Base-by-base conservation (phyloP, 2,113 vertebrate species). In the Alouatta palliata region DNA sequence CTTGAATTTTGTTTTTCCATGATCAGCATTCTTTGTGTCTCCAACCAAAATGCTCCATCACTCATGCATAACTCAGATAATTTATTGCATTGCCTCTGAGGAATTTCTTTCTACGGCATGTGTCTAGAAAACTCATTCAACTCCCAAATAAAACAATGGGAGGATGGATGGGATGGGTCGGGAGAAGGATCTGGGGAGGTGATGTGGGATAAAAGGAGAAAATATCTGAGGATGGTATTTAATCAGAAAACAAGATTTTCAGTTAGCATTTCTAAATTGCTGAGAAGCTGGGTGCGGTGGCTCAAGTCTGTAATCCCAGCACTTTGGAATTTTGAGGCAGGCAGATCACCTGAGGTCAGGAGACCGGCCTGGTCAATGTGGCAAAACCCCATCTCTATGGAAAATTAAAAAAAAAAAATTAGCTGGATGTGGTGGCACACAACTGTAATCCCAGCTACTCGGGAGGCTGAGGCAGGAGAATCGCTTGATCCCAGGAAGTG, bases 31-130 rank as follows among this genome's bases (percentile, higher is more conserved):
- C 96, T 98, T 98, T 94, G 97, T 17, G 83, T 95, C 98, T 95
- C 95, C 94, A 94, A 98, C 97, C 95, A 97, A 91, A 97, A 98
- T 95, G 43, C 96, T 96, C 97, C 84, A 94, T 98, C 98, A 96
- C 93, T 98, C 97, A 98, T 89, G 96, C 90, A 37, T 97, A 97
- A 93, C 98, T 96, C 94, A 95, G 90, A 96, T 95, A 94, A 97
- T 96, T 97, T 81, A 95, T 70, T 0, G 0, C 70, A 64, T 94
- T 97, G 95, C 52, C 96, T 97, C 79, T 84, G 97, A 98, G 96
- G 95, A 98, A 97, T 94, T 86, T 96, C 97, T 97, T 96, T 98
- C 97, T 94, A 94, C 80, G 52, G 43, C 0, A 0, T 79, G 56
- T 93, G 97, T 96, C 92, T 93, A 97, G 83, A 81, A 91, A 97